Evolutionary conservation across 2,888 invertebrate species (phyloP).

Genomic region (Drosophila kambysellisi): DNA sequence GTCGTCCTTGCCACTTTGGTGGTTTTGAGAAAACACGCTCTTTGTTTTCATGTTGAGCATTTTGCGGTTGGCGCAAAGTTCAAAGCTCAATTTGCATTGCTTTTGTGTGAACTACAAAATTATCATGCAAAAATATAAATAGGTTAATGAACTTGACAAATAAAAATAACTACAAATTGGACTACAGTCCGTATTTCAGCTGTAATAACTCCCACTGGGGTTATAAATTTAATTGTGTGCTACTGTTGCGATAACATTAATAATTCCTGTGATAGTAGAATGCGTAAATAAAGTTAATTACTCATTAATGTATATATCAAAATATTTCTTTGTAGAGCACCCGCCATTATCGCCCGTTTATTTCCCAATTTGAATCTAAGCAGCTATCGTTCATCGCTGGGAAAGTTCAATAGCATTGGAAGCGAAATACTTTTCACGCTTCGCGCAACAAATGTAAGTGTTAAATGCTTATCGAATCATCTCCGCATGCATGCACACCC

Average conservation of each 20-base stretch:
- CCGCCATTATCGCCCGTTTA: conserved; percentile 81
- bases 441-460: conserved; percentile 75
- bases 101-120: conserved; percentile 60
- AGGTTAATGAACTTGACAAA: conserved; percentile 53
- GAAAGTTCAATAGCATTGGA: conserved; percentile 82
- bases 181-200: conserved; percentile 58
- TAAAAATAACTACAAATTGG: conserved; percentile 47
- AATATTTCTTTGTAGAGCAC: conserved; percentile 69
- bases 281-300: neutral
- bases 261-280: conserved; percentile 1
- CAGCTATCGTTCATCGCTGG: conserved; percentile 81
- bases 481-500: conserved; percentile 17
- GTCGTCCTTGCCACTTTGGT: conserved; percentile 23
- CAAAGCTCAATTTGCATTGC: conserved; percentile 59
- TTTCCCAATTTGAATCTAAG: conserved; percentile 83
- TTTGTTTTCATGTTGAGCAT: conserved; percentile 1
- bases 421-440: conserved; percentile 81
- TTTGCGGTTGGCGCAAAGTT: conserved; percentile 47
- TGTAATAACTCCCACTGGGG: conserved; percentile 9
- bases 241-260: conserved; percentile 38
- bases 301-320: conserved; percentile 9
- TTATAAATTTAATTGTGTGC: conserved; percentile 47
- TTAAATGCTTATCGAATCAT: conserved; percentile 37
- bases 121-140: conserved; percentile 51
- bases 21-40: neutral